phyloP scores from a whole-genome alignment of 1,140 invertebrate species.

The Pogonomyrmex barbatus region DNA sequence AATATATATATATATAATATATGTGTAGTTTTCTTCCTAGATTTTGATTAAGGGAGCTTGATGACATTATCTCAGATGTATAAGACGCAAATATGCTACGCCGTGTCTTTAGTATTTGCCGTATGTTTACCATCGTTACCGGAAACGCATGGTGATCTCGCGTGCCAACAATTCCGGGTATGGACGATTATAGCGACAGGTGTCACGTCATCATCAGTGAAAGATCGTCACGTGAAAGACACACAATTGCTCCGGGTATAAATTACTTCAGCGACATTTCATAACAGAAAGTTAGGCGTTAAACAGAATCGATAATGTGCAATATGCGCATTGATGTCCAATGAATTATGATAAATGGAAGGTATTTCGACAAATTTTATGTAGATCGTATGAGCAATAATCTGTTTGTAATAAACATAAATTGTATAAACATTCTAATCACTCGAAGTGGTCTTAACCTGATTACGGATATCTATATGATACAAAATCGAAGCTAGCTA shows the following conservation, averaged over 20 bases:
- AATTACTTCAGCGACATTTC: slow-evolving; percentile 6
- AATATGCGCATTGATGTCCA: neutral
- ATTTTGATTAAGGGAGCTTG: slow-evolving; percentile 6
- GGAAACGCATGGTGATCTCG: neutral
- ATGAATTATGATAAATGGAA: neutral
- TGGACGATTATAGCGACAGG: slow-evolving; percentile 15
- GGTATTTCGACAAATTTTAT: neutral
- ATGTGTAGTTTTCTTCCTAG: neutral
- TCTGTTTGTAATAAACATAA: too few species aligned
- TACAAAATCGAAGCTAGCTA: neutral
- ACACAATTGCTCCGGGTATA: slow-evolving; percentile 37
- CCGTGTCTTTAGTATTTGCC: neutral
- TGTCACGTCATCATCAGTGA: neutral
- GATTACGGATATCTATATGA: neutral
- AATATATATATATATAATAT: neutral
- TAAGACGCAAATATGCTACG: neutral
- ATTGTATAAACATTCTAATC: neutral
- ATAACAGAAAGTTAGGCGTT: slow-evolving; percentile 29
- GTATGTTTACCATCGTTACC: slow-evolving; percentile 2
- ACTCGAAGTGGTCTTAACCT: neutral
- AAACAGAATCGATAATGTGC: neutral
- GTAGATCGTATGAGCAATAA: neutral
- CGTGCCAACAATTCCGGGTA: slow-evolving; percentile 39
- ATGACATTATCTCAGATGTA: neutral
- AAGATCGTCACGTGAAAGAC: neutral